Evolutionary conservation across 2,888 invertebrate species (phyloP), one percentile per base, ranked within the genome.

Genomic region (Yponomeuta malinellus): DNA sequence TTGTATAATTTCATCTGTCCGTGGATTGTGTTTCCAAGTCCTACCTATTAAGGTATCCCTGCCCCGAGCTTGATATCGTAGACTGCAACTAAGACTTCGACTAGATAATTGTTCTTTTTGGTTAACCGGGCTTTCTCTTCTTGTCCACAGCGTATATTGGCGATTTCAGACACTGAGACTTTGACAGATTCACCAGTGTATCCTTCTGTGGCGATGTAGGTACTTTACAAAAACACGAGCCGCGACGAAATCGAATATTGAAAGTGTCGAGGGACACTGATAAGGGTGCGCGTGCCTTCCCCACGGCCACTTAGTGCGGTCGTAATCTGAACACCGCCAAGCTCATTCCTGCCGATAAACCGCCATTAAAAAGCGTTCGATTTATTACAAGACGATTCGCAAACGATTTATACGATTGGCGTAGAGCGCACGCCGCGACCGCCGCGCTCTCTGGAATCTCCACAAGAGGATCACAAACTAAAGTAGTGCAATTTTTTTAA

Each of bases 321-420:
- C 81, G 88, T 88, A 90, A 91, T 91, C 91, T 89, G 91, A 90
- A 92, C 89, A 88, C 90, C 88, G 86, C 88, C 89, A 89, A 88
- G 90, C 90, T 88, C 86, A 90, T 71, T 70, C 73, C 71, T 86
- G 85, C 76, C 87, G 92, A 91, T 91, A 92, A 91, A 90, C 88
- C 84, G 86, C 92, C 92, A 92, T 92, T 92, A 91, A 92, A 91
- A 91, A 88, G 88, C 87, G 82, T 90, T 91, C 92, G 92, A 92
- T 92, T 91, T 92, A 92, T 92, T 92, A 87, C 89, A 77, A 79
- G 88, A 89, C 87, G 90, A 90, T 90, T 90, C 86, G 85, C 86
- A 82, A 84, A 86, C 87, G 86, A 90, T 86, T 86, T 85, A 87
- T 84, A 79, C 78, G 70, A 66, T 15, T 48, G 71, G 31, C 48